Percentiles rank a stretch among this genome's conserved stretches.
These are phyloP conservation scores for Leuciscus idus DNA, from an alignment of 2,113 vertebrate species.

Conservation along the genomic window DNA sequence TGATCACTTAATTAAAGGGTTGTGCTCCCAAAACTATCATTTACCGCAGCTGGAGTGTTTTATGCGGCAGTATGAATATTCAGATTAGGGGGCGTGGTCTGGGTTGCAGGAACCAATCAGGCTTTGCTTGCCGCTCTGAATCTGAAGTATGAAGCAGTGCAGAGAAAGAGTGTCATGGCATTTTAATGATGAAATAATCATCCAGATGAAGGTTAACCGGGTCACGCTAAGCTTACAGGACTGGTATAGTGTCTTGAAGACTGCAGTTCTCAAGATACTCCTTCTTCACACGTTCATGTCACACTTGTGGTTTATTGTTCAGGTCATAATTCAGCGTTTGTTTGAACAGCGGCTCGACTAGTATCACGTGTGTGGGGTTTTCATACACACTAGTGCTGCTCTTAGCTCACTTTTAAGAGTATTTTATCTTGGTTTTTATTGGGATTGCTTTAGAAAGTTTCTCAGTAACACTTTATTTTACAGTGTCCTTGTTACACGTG, in stretches of 20 bases:
- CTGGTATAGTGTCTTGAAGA: not conserved
- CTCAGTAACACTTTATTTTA: too few species aligned
- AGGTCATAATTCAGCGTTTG: not conserved
- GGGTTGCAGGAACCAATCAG: not conserved
- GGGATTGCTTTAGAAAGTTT: not conserved
- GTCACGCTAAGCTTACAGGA: not conserved
- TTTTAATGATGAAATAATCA: not conserved
- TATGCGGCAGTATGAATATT: not conserved
- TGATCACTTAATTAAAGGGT: slow-evolving; percentile 2
- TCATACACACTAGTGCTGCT: not conserved
- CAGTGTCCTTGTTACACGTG: too few species aligned
- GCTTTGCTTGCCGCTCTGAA: not conserved
- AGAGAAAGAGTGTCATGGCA: too few species aligned
- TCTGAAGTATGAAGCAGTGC: too few species aligned
- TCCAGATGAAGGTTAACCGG: not conserved
- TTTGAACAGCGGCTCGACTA: not conserved
- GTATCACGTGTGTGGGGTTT: not conserved
- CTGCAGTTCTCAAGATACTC: not conserved
- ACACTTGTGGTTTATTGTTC: not conserved
- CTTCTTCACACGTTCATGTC: not conserved
- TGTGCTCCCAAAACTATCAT: not conserved
- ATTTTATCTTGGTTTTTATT: slow-evolving; percentile 22
- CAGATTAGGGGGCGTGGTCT: not conserved
- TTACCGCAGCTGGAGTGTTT: not conserved
- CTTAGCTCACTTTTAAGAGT: not conserved